These are phyloP conservation scores for Oligia fasciuncula DNA, from an alignment of 2,888 invertebrate genomes.

Conservation along the genomic window DNA sequence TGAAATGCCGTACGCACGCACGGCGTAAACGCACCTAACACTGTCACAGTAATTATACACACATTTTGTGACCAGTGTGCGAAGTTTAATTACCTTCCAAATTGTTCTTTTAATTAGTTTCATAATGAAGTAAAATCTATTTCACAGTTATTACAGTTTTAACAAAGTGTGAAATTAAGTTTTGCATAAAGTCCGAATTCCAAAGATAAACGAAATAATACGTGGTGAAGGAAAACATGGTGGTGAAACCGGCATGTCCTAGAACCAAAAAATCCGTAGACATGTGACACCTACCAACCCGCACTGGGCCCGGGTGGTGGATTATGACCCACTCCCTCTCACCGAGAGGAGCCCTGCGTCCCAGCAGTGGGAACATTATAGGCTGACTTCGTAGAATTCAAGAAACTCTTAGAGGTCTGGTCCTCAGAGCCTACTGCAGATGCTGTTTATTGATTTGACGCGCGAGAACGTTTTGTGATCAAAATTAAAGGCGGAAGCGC, in stretches of 20 bases:
- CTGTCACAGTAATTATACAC: background rate
- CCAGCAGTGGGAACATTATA: no score
- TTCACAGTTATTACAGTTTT: conserved; percentile 8
- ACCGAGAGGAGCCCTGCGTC: no score
- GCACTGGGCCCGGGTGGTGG: no score
- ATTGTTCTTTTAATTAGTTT: conserved; percentile 13
- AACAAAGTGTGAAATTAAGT: conserved; percentile 31
- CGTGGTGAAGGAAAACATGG: no score
- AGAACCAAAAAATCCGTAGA: no score
- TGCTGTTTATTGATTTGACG: background rate
- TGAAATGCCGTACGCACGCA: no score
- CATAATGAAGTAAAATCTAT: conserved; percentile 1
- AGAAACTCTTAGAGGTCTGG: background rate
- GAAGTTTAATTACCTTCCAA: conserved; percentile 5
- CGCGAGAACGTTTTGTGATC: background rate
- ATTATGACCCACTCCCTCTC: no score
- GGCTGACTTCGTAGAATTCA: background rate
- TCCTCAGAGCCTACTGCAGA: background rate
- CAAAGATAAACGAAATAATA: background rate
- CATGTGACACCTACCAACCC: no score
- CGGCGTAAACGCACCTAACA: background rate
- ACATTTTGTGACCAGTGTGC: background rate
- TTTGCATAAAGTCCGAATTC: no score
- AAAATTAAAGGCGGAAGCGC: background rate
- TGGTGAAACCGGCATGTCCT: no score